Conservation (phyloP, 1,140 invertebrate genomes). For the Planococcus citri region DNA sequence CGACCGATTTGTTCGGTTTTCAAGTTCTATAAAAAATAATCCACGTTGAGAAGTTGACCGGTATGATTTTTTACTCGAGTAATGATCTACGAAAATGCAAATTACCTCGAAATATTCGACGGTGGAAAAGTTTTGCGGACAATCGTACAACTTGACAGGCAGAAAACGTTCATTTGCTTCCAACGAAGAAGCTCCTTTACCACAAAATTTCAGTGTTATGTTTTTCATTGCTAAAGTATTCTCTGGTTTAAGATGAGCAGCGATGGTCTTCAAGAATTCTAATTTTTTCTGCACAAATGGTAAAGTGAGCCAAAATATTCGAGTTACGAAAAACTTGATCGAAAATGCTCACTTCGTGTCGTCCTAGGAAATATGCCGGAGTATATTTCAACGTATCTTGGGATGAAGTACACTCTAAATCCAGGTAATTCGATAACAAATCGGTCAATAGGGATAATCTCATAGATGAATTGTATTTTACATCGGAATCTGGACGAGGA, state of each 20-base stretch:
- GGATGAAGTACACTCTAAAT: conserved; percentile 46
- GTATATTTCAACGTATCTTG: conserved; percentile 37
- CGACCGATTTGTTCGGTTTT: conserved; percentile 60
- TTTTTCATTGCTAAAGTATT: conserved; percentile 42
- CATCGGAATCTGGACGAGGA: conserved; percentile 35
- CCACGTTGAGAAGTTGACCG: conserved; percentile 22
- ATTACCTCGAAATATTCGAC: conserved; percentile 57
- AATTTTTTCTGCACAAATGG: conserved; percentile 38
- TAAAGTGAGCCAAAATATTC: conserved; percentile 33
- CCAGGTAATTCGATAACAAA: conserved; percentile 53
- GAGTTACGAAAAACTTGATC: no score
- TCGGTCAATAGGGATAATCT: conserved; percentile 65
- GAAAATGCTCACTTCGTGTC: conserved; percentile 48
- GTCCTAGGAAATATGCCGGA: conserved; percentile 59
- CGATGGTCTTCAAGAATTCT: conserved; percentile 44
- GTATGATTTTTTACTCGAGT: conserved; percentile 28
- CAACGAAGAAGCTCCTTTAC: conserved; percentile 34
- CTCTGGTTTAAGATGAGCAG: conserved; percentile 38
- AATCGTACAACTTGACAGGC: conserved; percentile 59
- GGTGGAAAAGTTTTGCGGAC: conserved; percentile 65
- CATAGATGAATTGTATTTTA: conserved; percentile 39
- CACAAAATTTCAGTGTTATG: conserved; percentile 50
- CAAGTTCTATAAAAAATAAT: conserved; percentile 55
- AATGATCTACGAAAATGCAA: no score
- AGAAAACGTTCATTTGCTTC: conserved; percentile 43